A percentile compares a stretch with the other conserved stretches of the same genome.
Conservation (phyloP, 2,888 invertebrate species). For the Drymonia ruficornis region DNA sequence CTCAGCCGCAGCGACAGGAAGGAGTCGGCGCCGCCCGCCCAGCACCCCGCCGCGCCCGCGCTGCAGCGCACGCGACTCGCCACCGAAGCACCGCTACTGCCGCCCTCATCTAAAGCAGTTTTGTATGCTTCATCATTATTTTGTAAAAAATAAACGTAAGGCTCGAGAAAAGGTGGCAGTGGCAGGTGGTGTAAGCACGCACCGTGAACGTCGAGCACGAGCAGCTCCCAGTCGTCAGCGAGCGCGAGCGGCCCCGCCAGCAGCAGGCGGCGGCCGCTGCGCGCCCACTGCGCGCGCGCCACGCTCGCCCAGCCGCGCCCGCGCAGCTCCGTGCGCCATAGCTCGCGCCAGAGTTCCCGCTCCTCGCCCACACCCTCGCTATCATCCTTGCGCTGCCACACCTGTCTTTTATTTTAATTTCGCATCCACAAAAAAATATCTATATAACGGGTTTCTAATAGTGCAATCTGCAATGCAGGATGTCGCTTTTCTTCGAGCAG, state of each 20-base stretch:
- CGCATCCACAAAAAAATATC: no score
- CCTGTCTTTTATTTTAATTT: conserved; percentile 24
- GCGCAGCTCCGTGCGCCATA: conserved; percentile 27
- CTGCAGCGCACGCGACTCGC: conserved; percentile 53
- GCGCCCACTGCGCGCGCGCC: conserved; percentile 45
- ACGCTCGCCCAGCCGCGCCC: conserved; percentile 47
- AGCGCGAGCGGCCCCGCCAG: conserved; percentile 59
- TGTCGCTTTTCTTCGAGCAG: no score
- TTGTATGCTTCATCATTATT: no score
- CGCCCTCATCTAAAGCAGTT: conserved; percentile 29
- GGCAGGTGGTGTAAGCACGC: neutral
- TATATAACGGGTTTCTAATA: no score
- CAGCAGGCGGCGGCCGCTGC: conserved; percentile 50
- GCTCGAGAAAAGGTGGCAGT: no score
- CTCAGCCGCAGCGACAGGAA: conserved; percentile 60
- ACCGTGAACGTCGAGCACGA: conserved; percentile 51
- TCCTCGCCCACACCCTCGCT: conserved; percentile 19
- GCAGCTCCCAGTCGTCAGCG: conserved; percentile 57
- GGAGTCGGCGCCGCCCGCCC: conserved; percentile 47
- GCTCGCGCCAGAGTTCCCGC: conserved; percentile 26
- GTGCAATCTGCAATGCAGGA: no score
- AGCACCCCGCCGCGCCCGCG: conserved; percentile 55
- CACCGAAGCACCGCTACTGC: conserved; percentile 38
- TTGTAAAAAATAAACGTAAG: no score
- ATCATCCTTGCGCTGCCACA: conserved; percentile 42